Evolutionary conservation across 2,113 vertebrate genomes (phyloP).

Genomic region (Machaerirhynchus nigripectus): DNA sequence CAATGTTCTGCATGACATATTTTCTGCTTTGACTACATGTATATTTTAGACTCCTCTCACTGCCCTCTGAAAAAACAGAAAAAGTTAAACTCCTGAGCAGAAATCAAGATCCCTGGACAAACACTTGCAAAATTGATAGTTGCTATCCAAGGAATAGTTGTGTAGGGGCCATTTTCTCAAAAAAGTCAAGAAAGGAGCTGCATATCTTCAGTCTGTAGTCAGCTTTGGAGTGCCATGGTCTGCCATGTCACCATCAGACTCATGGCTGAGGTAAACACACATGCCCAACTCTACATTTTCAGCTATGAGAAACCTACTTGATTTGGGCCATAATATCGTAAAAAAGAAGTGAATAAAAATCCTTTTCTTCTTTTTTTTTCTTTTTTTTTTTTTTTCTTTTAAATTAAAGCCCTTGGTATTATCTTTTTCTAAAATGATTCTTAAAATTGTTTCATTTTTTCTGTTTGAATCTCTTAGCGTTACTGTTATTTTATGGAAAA

Average conservation of each 20-base stretch:
- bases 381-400: fast-evolving
- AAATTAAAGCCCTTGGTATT: neutral
- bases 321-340: neutral
- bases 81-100: neutral
- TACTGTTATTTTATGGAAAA: neutral
- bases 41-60: neutral
- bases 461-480: neutral
- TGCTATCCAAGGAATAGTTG: neutral
- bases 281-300: fast-evolving
- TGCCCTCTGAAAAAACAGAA: neutral
- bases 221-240: neutral
- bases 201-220: neutral
- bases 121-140: neutral
- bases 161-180: neutral
- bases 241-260: neutral
- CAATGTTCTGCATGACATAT: neutral
- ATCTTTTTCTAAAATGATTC: neutral
- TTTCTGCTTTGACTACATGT: neutral
- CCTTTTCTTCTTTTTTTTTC: no score
- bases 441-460: neutral
- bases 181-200: neutral
- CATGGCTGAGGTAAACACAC: neutral
- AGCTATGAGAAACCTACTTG: neutral
- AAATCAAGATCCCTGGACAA: neutral
- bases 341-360: neutral